These are phyloP conservation scores for Myopa tessellatipennis DNA, from an alignment of 2,888 invertebrate genomes.

Conservation along the genomic window DNA sequence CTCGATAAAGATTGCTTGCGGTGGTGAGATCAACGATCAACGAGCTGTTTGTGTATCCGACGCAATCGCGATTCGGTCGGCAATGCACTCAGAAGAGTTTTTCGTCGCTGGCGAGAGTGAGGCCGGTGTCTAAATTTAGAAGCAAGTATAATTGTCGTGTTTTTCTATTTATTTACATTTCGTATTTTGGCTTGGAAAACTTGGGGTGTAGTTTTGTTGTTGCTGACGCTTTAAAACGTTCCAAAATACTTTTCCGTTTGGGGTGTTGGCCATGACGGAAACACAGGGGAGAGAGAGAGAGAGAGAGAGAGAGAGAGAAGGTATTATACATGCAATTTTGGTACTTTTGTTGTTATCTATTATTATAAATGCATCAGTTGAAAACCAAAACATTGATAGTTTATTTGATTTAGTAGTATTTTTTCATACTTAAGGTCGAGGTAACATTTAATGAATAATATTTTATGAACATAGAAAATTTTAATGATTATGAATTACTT, in stretches of 20 bases:
- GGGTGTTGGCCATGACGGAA: conserved; percentile 5
- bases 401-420: not conserved
- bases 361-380: not conserved
- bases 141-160: not conserved
- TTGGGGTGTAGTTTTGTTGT: not conserved
- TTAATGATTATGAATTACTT: not conserved
- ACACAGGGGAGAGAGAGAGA: not conserved
- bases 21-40: not conserved
- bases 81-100: conserved; percentile 9
- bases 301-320: too few relatives aligned
- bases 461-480: not conserved
- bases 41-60: not conserved
- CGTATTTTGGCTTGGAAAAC: conserved; percentile 23
- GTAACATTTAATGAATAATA: too few relatives aligned
- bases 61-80: conserved; percentile 22
- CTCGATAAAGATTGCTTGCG: not conserved
- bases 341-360: not conserved
- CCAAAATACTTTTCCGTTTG: conserved; percentile 22
- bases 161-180: conserved; percentile 11
- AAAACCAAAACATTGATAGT: not conserved
- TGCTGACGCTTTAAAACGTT: not conserved
- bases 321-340: too few relatives aligned
- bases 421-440: too few relatives aligned
- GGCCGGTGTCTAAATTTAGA: conserved; percentile 28
- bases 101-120: conserved; percentile 18